Base-by-base conservation (phyloP, 1,140 invertebrate species). In the Acromyrmex charruanus region DNA sequence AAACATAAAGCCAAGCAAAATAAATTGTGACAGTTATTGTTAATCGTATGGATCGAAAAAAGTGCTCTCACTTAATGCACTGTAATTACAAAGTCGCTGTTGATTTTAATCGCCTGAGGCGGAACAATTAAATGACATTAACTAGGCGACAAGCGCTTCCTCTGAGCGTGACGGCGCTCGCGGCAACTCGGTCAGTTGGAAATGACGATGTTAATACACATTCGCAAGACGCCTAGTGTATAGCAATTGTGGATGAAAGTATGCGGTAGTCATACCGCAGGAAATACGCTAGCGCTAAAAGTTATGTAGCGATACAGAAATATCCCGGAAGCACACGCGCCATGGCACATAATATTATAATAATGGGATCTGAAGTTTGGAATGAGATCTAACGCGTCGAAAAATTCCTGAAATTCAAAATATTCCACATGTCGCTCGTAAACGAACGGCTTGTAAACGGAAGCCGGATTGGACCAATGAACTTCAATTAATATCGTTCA, bases 121-220 rank as follows among this genome's bases (percentile, higher is more conserved):
- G 39, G 28, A 74, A 61, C 49, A 84, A 74, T 84, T 84, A 61
- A 72, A 72, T 72, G 53, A 31, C 55, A 49, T 71, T 44, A 63
- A 28, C 79, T 53, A 82, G 66, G 21, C 25, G 21, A 81, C 21
- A 58, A 71, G 51, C 31, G 79, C 10, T 58, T 82, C 16, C 68
- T 61, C 69, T 84, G 80, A 74, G 28, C 39, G 39, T 75, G 80
- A 74, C 69, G 63, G 80, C 55, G 21, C 49, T 39, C 49, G 28
- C 18, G n/a, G n/a, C 25, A 84, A 75, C 39, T 61, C 69, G 69
- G 80, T 16, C 80, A 74, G 68, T 35, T 74, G 69, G 39, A 84
- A 84, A 84, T 61, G 55, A 84, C 21, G 55, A 49, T 12, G 35
- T 39, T 82, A 82, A 84, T 84, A 55, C 39, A 44, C 16, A 18